Base-by-base conservation (phyloP, 2,797 vertebrate species). In the Balearica regulorum region DNA sequence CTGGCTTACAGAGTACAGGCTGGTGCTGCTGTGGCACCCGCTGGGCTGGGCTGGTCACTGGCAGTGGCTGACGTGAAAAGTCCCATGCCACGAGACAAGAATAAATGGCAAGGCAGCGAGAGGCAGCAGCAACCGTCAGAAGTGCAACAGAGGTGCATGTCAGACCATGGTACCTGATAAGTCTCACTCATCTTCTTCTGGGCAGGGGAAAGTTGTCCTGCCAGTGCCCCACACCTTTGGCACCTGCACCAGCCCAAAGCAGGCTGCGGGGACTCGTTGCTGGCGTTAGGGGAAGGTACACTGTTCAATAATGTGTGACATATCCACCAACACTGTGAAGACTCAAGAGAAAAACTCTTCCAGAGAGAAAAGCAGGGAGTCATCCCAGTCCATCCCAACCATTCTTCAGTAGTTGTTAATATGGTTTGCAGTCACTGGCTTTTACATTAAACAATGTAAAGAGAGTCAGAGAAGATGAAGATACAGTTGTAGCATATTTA, bases 241-340 rank as follows among this genome's bases (percentile, higher is more conserved):
- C 10, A 44, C 68, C 26, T 28, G 31, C 57, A 37, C 43, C 33
- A 87, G 17, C 51, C 35, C 21, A 21, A 44, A 72, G 37, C 1
- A 2, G 20, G 26, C 15, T 51, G 33, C 2, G 2, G 20, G 37
- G 8, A 39, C 53, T n/a, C 2, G 0, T 44, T 58, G 28, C 26
- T 3, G 3, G 60, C 1, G 1, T 26, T 33, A 44, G 37, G 64
- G 15, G 11, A 72, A 72, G 15, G 3, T 49, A 25, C 9, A 6
- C 9, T 37, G 26, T 46, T 73, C 51, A 46, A 2, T 46, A 55
- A 46, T 6, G 3, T 55, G 73, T 35, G 39, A 44, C 28, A 20
- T 22, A 44, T 28, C n/a, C 12, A 43, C 21, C 25, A 72, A 20
- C 14, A 71, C 9, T 17, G 39, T 54, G 53, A 80, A 48, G 37